Evolutionary conservation across 92 coral and sea anemone genomes (phyloP).

Genomic region (Blastomussa wellsi): DNA sequence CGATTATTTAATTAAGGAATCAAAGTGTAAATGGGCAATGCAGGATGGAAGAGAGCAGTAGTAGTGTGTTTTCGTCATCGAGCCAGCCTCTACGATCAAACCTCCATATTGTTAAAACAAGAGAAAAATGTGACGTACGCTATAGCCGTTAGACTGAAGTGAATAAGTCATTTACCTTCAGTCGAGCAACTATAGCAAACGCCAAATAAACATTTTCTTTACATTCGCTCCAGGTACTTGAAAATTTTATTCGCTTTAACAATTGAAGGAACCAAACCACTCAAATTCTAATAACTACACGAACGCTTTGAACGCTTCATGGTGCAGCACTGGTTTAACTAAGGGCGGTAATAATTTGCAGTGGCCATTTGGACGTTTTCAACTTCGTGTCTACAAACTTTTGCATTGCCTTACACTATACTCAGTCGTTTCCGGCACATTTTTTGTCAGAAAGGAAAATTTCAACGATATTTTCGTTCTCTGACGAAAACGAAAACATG

Average conservation of each 20-base stretch:
- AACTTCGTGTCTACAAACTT: background rate
- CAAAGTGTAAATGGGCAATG: background rate
- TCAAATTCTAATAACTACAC: background rate
- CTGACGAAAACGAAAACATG: constrained; percentile 3
- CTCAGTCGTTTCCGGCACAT: background rate
- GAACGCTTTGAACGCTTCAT: background rate
- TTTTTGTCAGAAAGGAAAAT: background rate
- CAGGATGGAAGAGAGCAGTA: background rate
- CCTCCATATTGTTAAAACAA: background rate
- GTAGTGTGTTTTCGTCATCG: background rate
- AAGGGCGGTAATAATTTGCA: background rate
- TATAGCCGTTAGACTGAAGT: too few relatives aligned
- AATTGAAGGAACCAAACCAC: background rate
- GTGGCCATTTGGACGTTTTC: background rate
- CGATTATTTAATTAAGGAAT: background rate
- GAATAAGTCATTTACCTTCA: background rate
- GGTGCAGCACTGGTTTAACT: background rate
- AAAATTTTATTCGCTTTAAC: background rate
- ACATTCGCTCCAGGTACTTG: background rate
- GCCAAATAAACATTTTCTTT: background rate
- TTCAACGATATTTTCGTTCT: background rate
- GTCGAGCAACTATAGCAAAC: background rate
- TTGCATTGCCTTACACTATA: background rate
- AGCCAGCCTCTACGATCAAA: background rate
- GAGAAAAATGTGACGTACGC: too few relatives aligned